Evolutionary conservation across 2,113 vertebrate species (phyloP), one percentile per base, ranked within the genome.

Genomic region (Nothocercus julius): DNA sequence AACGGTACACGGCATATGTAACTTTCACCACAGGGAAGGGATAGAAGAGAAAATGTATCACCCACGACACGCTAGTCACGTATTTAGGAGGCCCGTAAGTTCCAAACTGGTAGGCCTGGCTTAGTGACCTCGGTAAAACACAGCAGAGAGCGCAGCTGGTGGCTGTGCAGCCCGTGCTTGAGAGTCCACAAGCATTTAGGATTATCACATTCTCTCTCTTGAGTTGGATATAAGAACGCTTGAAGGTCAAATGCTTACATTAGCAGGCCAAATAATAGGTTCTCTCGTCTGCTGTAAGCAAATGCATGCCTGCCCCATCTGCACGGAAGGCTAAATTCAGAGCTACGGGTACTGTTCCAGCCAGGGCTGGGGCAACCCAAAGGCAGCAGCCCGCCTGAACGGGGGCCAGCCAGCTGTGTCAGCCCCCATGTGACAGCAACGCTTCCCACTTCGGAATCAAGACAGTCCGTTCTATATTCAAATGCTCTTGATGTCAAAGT

Each of bases 91-190:
- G 30, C 45, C n/a, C 9, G 0, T n/a, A 53, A 13, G 42, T 59
- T 21, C 42, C 36, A 53, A n/a, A 25, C 7, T 16, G 13, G n/a
- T 44, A 30, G 42, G 40, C 42, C 30, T 44, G 64, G 28, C 40
- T 20, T 44, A 63, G 14, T 34, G 34, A 36, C 67, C 32, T 64
- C 38, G 73, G 28, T n/a, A 73, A 61, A 79, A 76, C 30, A 53
- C 1, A 0, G 11, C 10, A 13, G 7, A 88, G n/a, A 64, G 36
- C 24, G 16, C 34, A 67, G 69, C 0, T 0, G 11, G 69, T 70
- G 17, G 38, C 38, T 45, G 4, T 18, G 18, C 56, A 70, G n/a
- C 9, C 32, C 36, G 3, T 36, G 45, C 32, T 75, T 79, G 67
- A 20, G 18, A 25, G 11, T 58, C 58, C 82, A 4, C 27, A 67